phyloP scores from a whole-genome alignment of 2,888 invertebrate genomes.

The Theretra japonica region DNA sequence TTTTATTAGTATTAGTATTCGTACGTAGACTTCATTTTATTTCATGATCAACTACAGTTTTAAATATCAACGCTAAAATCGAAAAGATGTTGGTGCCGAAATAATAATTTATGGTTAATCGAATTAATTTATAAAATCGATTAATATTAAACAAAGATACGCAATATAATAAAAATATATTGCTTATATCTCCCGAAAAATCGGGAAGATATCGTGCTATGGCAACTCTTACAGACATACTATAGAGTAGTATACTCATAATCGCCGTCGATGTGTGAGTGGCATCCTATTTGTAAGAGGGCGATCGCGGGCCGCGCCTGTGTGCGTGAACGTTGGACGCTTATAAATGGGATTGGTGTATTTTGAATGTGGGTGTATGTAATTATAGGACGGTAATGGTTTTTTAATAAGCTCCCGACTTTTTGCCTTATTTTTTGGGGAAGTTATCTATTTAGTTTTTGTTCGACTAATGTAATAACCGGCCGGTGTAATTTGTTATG shows the following conservation, averaged over 20 bases:
- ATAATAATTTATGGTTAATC: no score
- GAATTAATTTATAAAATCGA: no score
- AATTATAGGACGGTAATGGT: constrained; percentile 80
- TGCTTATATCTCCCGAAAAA: no score
- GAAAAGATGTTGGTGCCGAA: no score
- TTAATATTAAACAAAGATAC: no score
- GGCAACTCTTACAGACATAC: constrained; percentile 60
- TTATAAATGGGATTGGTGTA: constrained; percentile 78
- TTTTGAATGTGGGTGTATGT: constrained; percentile 74
- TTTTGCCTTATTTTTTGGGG: constrained; percentile 54
- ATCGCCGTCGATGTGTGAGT: constrained; percentile 53
- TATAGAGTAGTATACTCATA: constrained; percentile 46
- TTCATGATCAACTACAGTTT: no score
- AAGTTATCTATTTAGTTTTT: constrained; percentile 31
- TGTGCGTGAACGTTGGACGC: constrained; percentile 67
- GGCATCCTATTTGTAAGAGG: constrained; percentile 54
- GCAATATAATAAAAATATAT: no score
- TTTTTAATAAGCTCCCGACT: constrained; percentile 78
- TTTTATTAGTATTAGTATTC: no score
- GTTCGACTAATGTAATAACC: constrained; percentile 29
- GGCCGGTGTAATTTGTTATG: constrained; percentile 25
- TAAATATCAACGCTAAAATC: no score
- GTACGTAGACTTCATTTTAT: no score
- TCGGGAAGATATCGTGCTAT: constrained; percentile 39
- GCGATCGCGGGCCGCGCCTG: constrained; percentile 48